These are phyloP conservation scores for Aphrophora alni DNA, from an alignment of 2,888 invertebrate species.

Conservation along the genomic window DNA sequence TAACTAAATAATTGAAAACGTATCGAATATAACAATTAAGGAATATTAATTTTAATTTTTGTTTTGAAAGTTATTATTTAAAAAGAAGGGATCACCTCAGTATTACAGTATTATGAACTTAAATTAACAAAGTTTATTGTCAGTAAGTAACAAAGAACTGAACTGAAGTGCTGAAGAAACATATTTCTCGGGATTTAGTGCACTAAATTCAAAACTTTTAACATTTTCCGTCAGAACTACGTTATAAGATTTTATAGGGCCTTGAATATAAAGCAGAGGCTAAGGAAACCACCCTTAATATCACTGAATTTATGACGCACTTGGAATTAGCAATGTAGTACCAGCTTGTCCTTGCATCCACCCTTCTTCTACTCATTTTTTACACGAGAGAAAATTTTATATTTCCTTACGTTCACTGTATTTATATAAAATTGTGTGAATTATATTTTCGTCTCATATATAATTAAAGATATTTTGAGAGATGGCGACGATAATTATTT, in stretches of 20 bases:
- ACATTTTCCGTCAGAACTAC: background rate
- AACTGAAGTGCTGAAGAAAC: background rate
- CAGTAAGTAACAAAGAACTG: background rate
- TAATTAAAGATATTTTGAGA: too few species aligned
- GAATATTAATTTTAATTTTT: too few species aligned
- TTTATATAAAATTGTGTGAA: too few species aligned
- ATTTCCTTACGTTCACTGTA: background rate
- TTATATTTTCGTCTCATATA: too few species aligned
- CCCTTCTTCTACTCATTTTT: background rate
- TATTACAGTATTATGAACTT: background rate
- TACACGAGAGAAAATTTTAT: background rate
- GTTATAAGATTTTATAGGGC: background rate
- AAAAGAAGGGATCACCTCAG: background rate
- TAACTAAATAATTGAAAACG: background rate
- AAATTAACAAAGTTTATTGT: background rate
- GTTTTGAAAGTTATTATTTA: too few species aligned
- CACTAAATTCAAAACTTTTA: background rate
- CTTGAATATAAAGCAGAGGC: background rate
- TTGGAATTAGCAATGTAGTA: background rate
- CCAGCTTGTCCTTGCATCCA: background rate
- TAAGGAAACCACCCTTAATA: conserved; percentile 6
- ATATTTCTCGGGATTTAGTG: background rate
- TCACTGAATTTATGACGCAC: background rate
- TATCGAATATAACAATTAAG: too few species aligned
- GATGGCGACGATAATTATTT: too few species aligned